Conservation (phyloP, 92 coral and sea anemone species). For the Heteractis magnifica region DNA sequence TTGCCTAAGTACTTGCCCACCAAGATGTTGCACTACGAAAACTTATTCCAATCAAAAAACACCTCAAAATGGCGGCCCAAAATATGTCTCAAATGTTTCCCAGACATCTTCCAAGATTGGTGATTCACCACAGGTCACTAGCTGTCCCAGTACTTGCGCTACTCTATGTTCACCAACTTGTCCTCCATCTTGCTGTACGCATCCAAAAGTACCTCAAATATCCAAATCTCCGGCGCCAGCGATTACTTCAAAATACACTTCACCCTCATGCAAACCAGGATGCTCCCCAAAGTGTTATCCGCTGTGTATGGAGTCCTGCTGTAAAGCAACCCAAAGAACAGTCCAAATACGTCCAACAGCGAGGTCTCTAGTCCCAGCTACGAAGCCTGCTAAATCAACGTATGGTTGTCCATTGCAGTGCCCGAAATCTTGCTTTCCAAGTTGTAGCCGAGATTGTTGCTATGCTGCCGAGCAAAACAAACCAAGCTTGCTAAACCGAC, state of each 20-base stretch:
- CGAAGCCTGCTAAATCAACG: background rate
- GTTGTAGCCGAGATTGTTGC: slow-evolving; percentile 68
- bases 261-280: slow-evolving; percentile 16
- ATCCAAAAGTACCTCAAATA: slow-evolving; percentile 1
- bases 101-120: background rate
- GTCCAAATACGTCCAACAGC: background rate
- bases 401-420: slow-evolving; percentile 53
- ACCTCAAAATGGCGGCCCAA: background rate
- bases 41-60: background rate
- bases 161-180: slow-evolving; percentile 58
- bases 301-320: slow-evolving; percentile 12
- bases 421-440: slow-evolving; percentile 70
- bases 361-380: background rate
- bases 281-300: slow-evolving; percentile 20
- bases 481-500: background rate
- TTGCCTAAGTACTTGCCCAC: slow-evolving; percentile 42
- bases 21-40: slow-evolving; percentile 28
- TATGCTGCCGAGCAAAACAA: slow-evolving; percentile 25
- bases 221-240: slow-evolving; percentile 3
- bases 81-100: background rate
- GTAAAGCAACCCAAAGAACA: slow-evolving; percentile 12
- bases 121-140: slow-evolving; percentile 11
- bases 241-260: background rate
- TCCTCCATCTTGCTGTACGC: slow-evolving; percentile 46
- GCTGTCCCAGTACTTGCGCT: slow-evolving; percentile 33